phyloP scores from a whole-genome alignment of 2,888 invertebrate genomes.

The Odontothrips loti region DNA sequence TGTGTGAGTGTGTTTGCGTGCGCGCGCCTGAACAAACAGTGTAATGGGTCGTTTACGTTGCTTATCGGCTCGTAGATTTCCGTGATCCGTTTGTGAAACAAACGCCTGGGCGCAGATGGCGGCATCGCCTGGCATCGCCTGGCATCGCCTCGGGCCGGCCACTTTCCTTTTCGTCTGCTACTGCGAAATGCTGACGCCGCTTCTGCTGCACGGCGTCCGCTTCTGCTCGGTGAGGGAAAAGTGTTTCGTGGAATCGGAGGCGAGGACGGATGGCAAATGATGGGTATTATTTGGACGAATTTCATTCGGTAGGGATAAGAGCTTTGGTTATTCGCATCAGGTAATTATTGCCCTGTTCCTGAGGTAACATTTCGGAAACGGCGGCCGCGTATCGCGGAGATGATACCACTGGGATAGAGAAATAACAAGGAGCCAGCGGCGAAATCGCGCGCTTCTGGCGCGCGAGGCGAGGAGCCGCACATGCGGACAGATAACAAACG shows the following conservation, averaged over 20 bases:
- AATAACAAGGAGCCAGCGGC: background rate
- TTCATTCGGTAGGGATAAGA: too few species aligned
- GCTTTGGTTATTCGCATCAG: too few species aligned
- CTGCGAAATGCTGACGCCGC: background rate
- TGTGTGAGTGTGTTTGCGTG: background rate
- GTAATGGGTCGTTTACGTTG: constrained; percentile 15
- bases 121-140: background rate
- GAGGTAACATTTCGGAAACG: too few species aligned
- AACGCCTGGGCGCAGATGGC: background rate
- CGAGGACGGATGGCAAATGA: too few species aligned
- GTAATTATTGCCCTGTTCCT: too few species aligned
- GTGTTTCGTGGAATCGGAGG: background rate
- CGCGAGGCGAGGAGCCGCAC: background rate
- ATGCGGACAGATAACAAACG: too few species aligned
- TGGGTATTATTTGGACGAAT: too few species aligned
- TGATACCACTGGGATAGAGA: too few species aligned
- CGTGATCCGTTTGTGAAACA: constrained; percentile 9
- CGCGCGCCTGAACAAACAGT: background rate
- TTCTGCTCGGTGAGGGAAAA: background rate
- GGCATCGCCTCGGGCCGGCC: background rate
- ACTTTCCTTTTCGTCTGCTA: background rate
- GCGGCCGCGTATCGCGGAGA: too few species aligned
- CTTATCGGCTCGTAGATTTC: constrained; percentile 17
- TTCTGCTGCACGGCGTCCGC: background rate
- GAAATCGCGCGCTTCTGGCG: background rate